phyloP scores from a whole-genome alignment of 2,113 vertebrate species.

The Rattus rattus region DNA sequence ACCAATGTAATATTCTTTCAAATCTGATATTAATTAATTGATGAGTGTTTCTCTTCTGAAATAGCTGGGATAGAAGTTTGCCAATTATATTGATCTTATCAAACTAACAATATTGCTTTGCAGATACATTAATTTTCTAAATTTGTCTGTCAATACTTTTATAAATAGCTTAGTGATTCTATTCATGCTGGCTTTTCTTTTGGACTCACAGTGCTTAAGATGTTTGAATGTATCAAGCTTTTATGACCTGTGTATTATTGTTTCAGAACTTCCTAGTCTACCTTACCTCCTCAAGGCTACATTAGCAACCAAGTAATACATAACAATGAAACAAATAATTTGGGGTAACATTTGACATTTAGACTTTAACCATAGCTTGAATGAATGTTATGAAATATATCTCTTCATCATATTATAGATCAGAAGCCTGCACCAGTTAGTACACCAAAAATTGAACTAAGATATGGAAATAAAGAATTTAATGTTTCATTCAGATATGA shows the following conservation, averaged over 20 bases:
- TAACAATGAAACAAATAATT: neutral
- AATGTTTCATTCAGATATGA: neutral
- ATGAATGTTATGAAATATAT: neutral
- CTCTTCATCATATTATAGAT: neutral
- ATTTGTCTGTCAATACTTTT: slow-evolving; percentile 29
- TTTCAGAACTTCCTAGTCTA: neutral
- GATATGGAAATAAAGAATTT: neutral
- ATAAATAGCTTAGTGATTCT: neutral
- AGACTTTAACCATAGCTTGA: neutral
- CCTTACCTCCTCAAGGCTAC: neutral
- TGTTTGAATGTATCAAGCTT: neutral
- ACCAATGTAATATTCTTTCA: neutral
- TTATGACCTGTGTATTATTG: neutral
- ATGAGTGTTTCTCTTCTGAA: neutral
- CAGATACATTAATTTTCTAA: slow-evolving; percentile 21
- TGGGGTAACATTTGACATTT: neutral
- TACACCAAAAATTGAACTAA: neutral
- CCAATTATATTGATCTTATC: neutral
- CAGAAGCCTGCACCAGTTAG: neutral
- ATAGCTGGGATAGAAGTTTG: neutral
- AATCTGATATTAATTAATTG: neutral
- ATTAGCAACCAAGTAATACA: neutral
- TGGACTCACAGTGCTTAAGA: neutral
- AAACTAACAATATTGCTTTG: neutral
- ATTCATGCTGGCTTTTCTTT: neutral